Evolutionary conservation across 2,797 vertebrate species (phyloP), one percentile per base, ranked within the genome.

Genomic region (Dryobates pubescens): DNA sequence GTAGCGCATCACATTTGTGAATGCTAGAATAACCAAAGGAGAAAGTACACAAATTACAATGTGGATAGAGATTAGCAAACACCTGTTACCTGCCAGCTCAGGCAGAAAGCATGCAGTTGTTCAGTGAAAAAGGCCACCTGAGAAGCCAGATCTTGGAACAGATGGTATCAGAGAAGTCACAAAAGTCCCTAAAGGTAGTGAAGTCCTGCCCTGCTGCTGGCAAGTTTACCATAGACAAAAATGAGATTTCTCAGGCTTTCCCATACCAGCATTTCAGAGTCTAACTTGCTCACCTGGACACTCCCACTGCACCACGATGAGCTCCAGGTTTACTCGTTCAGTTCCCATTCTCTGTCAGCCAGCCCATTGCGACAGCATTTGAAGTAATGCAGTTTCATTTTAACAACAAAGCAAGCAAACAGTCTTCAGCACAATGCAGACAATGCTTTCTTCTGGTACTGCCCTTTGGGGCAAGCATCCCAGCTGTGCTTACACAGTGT

Each of bases 41-140:
- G 83, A 87, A 79, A 81, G 23, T 45, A 71, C 32, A 59, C 34
- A 38, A 77, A 79, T 78, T 86, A 62, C 57, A 86, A 62, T 51
- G 26, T 67, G 74, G 54, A 76, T 95, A 41, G 62, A 89, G 88
- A 92, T 76, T 64, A 78, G 70, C 71, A 70, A 93, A 78, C 14
- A 47, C 27, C 43, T 82, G 80, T 65, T 59, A 78, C 75, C 32
- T 80, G 72, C 80, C 81, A 86, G 27, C n/a, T 76, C 49, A 47
- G 36, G 6, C 82, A 92, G 71, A 92, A 88, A 74, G 72, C 41
- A n/a, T 4, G 38, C 64, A 51, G 57, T 70, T 89, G 22, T 86
- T 88, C 58, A 24, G 47, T 34, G 32, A 69, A 71, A 86, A 94
- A 84, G 57, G 82, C 80, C 68, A 84, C 87, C 82, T 56, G 65